A percentile compares a stretch with the other conserved stretches of the same genome.
Evolutionary conservation across 2,797 vertebrate species (phyloP).

Genomic region (Natrix natrix): DNA sequence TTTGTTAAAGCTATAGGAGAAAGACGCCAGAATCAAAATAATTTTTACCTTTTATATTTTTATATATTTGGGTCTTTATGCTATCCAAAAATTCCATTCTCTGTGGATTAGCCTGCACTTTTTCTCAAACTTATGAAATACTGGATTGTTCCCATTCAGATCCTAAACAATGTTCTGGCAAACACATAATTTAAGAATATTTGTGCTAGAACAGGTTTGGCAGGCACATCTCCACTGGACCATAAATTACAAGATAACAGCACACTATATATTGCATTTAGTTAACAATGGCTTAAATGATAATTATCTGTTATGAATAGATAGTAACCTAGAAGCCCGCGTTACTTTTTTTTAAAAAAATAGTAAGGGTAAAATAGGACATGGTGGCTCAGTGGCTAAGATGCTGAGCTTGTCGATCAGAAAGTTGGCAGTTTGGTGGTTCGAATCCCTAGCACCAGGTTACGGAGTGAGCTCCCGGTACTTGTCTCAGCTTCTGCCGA

Average conservation of each 20-base stretch:
- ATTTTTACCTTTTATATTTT: background rate
- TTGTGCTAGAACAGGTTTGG: background rate
- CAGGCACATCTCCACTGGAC: background rate
- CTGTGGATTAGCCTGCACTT: background rate
- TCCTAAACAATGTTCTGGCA: background rate
- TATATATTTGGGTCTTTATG: background rate
- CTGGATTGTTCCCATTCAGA: background rate
- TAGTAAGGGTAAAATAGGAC: too few species aligned
- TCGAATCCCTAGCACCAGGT: too few species aligned
- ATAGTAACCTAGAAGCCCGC: background rate
- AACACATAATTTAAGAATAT: background rate
- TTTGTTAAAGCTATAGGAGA: background rate
- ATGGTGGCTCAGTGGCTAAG: too few species aligned
- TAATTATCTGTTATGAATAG: background rate
- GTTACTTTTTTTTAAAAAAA: conserved; percentile 1
- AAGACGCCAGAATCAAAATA: background rate
- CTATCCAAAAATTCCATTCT: background rate
- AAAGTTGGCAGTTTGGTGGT: too few species aligned
- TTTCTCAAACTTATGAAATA: background rate
- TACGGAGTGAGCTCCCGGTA: too few species aligned
- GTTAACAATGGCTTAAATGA: background rate
- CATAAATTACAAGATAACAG: background rate
- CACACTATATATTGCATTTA: background rate
- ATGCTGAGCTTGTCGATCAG: too few species aligned
- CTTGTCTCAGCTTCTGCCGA: too few species aligned